phyloP scores from a whole-genome alignment of 2,888 invertebrate genomes.

The Epistrophe grossulariae region DNA sequence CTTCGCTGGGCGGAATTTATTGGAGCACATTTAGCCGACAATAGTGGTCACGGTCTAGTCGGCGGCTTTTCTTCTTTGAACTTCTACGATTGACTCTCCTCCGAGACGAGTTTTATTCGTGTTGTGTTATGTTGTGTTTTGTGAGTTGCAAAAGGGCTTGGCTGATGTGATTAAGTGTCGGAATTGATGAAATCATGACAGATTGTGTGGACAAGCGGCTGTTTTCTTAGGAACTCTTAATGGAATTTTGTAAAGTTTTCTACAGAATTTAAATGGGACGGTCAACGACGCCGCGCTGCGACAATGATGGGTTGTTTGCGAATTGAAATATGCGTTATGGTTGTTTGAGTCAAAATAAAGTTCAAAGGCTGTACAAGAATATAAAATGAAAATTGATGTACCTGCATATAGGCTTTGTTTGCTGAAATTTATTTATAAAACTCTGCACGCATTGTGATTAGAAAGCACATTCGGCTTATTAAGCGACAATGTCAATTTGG shows the following conservation, averaged over 20 bases:
- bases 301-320: not conserved
- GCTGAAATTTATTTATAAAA: too few species aligned
- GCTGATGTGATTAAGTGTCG: constrained; percentile 68
- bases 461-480: too few species aligned
- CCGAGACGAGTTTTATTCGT: not conserved
- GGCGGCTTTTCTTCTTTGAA: constrained; percentile 72
- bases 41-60: constrained; percentile 58
- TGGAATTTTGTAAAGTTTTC: constrained; percentile 27
- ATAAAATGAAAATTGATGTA: not conserved
- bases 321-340: not conserved
- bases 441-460: too few species aligned
- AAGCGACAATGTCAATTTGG: too few species aligned
- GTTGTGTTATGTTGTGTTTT: constrained; percentile 21
- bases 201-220: constrained; percentile 30
- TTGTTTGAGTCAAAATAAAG: not conserved
- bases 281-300: constrained; percentile 15
- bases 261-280: constrained; percentile 39
- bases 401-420: too few species aligned
- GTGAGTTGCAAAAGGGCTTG: constrained; percentile 61
- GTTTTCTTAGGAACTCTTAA: constrained; percentile 29
- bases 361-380: not conserved
- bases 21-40: constrained; percentile 52
- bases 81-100: constrained; percentile 25
- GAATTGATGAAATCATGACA: constrained; percentile 71
- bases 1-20: constrained; percentile 54